Evolutionary conservation across 2,888 invertebrate genomes (phyloP).

Genomic region (Pachymerium ferrugineum): DNA sequence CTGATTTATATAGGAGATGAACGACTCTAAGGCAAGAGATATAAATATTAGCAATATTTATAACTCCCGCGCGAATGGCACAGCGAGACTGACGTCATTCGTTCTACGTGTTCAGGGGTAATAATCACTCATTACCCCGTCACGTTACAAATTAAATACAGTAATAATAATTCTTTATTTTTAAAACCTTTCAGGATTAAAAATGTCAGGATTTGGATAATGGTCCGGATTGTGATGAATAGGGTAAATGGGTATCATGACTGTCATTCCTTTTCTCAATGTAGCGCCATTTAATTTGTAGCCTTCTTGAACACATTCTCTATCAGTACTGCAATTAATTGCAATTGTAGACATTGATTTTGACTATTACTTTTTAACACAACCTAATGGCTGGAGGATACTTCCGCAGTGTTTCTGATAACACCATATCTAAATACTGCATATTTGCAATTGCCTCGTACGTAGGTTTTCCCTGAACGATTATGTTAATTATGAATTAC

Average conservation of each 20-base stretch:
- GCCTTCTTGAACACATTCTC: neutral
- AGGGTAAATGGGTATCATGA: neutral
- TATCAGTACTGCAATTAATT: neutral
- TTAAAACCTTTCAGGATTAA: neutral
- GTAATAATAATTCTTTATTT: no score
- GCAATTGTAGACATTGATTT: neutral
- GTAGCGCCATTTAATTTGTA: neutral
- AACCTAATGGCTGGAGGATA: slow-evolving; percentile 23
- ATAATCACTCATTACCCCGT: no score
- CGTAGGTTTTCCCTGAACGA: neutral
- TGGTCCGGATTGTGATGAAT: neutral
- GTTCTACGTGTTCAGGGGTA: no score
- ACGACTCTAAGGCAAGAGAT: no score
- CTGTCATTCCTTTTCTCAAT: neutral
- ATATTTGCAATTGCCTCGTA: neutral
- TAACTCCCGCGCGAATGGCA: no score
- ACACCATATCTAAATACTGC: neutral
- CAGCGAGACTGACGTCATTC: no score
- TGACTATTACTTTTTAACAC: neutral
- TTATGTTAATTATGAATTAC: neutral
- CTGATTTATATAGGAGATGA: no score
- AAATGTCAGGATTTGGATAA: neutral
- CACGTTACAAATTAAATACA: no score
- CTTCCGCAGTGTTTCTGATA: slow-evolving; percentile 4
- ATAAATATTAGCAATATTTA: no score